Base-by-base conservation (phyloP, 2,797 vertebrate genomes). In the Pachyuromys duprasi region DNA sequence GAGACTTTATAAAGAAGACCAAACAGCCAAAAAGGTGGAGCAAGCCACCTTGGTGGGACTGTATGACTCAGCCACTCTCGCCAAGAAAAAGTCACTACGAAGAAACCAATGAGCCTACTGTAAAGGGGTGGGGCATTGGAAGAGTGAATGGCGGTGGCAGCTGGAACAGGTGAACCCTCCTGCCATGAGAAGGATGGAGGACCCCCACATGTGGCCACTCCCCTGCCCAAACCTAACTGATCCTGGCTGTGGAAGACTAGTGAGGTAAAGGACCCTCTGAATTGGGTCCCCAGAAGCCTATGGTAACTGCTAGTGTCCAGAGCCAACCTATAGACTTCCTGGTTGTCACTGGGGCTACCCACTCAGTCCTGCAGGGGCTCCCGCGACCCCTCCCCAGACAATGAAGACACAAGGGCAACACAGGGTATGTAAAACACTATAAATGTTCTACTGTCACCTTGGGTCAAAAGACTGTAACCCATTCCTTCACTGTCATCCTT, bases 401-500 rank as follows among this genome's bases (percentile, higher is more conserved):
- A 49, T 11, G 8, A 26, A 84, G 28, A 17, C 8, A 84, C 28
- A n/a, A 45, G 82, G 17, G 42, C 49, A 49, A 12, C 11, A n/a
- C 0, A 2, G 4, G 18, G 1, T 5, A n/a, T 31, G 15, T 31
- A 42, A 82, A 31, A 12, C 1, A 82, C 2, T 82, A 3, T 2
- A 42, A 63, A 84, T 45, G 45, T 11, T 33, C 15, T 39, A 65
- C 62, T 65, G 17, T 49, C 9, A 9, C 49, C 42, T 8, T 49
- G 28, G 42, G 39, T 39, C 39, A 84, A 65, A 42, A 11, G 18
- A 14, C 82, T 33, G 11, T 49, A 33, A 67, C 17, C 0, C 14
- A 39, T 36, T 62, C 7, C 36, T 63, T 82, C 31, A 63, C 18
- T 31, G 36, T 60, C 49, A 49, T 28, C 39, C 42, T 28, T 84